A percentile compares a stretch with the other conserved stretches of the same genome.
Conservation (phyloP, 2,113 vertebrate species). For the Mellivora capensis region DNA sequence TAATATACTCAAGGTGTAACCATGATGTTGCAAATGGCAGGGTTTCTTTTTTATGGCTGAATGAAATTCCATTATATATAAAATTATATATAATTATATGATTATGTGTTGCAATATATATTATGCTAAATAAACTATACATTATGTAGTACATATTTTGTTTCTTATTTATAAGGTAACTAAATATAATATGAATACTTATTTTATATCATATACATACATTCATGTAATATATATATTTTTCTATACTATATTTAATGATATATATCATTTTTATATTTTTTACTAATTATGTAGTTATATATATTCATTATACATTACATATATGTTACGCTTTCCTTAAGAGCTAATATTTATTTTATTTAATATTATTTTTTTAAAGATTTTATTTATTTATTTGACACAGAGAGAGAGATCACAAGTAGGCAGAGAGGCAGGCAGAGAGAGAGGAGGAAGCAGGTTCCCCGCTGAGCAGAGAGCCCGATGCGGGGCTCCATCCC, state of each 20-base stretch:
- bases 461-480: too few species aligned
- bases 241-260: not conserved
- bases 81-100: not conserved
- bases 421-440: too few species aligned
- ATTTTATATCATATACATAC: not conserved
- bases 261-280: not conserved
- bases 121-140: not conserved
- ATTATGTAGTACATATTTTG: not conserved
- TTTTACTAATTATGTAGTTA: not conserved
- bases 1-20: not conserved
- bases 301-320: not conserved
- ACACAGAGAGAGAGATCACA: too few species aligned
- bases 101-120: not conserved
- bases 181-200: not conserved
- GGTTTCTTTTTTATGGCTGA: not conserved
- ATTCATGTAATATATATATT: not conserved
- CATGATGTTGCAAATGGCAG: not conserved
- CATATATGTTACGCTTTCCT: not conserved
- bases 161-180: not conserved
- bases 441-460: too few species aligned
- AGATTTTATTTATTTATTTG: too few species aligned
- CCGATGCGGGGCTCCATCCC: too few species aligned
- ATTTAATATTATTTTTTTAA: too few species aligned
- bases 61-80: not conserved
- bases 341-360: not conserved